Percentiles rank a stretch among this genome's conserved stretches.
phyloP scores from a whole-genome alignment of 2,888 invertebrate genomes.

The Schrankia costaestrigalis region DNA sequence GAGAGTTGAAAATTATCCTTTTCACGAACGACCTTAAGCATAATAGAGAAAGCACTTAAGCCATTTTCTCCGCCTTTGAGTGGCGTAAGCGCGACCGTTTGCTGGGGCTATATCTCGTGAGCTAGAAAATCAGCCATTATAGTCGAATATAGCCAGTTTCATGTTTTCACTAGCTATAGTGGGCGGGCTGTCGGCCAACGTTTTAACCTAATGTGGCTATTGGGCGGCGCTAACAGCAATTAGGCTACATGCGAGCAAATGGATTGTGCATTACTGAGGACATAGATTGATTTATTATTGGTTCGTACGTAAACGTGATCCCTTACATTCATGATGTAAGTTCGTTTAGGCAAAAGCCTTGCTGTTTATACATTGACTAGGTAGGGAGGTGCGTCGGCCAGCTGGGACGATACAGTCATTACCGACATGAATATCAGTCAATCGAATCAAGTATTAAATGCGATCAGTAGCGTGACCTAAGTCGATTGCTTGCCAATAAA shows the following conservation, averaged over 20 bases:
- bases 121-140: constrained; percentile 80
- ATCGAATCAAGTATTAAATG: constrained; percentile 50
- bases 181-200: constrained; percentile 52
- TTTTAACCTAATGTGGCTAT: constrained; percentile 71
- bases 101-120: constrained; percentile 72
- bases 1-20: constrained; percentile 81
- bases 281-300: constrained; percentile 75
- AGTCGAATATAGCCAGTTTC: constrained; percentile 59
- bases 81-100: constrained; percentile 78
- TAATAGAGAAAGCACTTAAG: constrained; percentile 81
- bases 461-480: constrained; percentile 55
- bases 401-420: constrained; percentile 64
- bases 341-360: no score
- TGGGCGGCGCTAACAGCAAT: constrained; percentile 78
- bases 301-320: not conserved
- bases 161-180: constrained; percentile 41
- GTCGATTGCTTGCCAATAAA: constrained; percentile 51
- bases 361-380: not conserved
- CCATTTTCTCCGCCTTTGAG: constrained; percentile 81
- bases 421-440: constrained; percentile 46
- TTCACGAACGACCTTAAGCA: constrained; percentile 79
- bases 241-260: constrained; percentile 74
- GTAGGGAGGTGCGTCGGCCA: constrained; percentile 24
- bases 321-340: no score
- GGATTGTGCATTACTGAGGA: constrained; percentile 77